Evolutionary conservation across 2,797 vertebrate species (phyloP).

Genomic region (Gymnothorax javanicus): DNA sequence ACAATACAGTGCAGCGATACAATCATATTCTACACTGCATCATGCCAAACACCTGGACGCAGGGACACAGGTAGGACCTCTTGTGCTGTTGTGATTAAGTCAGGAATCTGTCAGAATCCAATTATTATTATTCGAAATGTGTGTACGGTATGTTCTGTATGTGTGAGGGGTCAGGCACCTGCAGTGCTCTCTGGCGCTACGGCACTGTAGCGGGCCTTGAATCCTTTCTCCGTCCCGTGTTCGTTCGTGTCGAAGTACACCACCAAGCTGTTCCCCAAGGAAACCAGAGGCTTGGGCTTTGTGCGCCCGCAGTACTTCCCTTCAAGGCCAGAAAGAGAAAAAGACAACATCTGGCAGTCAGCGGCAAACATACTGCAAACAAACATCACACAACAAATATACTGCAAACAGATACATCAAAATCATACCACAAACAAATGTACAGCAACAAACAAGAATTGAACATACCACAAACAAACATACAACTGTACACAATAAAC

Average conservation of each 20-base stretch:
- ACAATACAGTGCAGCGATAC: no score
- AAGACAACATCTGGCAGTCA: not conserved
- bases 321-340: constrained; percentile 43
- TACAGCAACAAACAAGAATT: no score
- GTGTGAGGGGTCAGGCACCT: constrained; percentile 54
- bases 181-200: constrained; percentile 57
- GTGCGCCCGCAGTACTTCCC: constrained; percentile 72
- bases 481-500: no score
- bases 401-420: no score
- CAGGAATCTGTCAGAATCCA: not conserved
- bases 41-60: no score
- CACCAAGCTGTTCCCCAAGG: constrained; percentile 67
- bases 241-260: constrained; percentile 73
- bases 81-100: not conserved
- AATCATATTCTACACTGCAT: no score
- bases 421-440: no score
- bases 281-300: constrained; percentile 64
- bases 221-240: constrained; percentile 65
- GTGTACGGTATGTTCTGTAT: not conserved
- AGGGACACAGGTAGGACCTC: no score
- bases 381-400: no score
- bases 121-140: not conserved
- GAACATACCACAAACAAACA: no score
- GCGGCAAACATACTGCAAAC: not conserved
- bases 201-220: constrained; percentile 72